Percentiles rank a stretch among this genome's conserved stretches.
Evolutionary conservation across 2,113 vertebrate genomes (phyloP).

Genomic region (Hippotragus niger): DNA sequence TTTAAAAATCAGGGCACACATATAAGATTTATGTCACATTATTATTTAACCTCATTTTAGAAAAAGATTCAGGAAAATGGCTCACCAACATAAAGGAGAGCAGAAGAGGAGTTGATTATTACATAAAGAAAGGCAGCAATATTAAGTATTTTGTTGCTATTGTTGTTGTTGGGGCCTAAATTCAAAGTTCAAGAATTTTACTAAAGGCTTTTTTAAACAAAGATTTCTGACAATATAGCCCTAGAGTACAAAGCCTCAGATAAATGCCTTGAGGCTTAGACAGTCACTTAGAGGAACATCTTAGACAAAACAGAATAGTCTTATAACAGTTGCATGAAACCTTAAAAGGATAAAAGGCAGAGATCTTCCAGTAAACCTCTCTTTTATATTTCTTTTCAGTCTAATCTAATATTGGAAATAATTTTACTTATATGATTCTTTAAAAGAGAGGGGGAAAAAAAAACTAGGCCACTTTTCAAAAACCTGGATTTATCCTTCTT

Average conservation of each 20-base stretch:
- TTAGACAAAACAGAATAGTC: conserved; percentile 40
- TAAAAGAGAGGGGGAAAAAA: not conserved
- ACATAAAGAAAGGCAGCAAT: not conserved
- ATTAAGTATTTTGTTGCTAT: not conserved
- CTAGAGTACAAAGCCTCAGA: not conserved
- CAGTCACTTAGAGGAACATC: conserved; percentile 46
- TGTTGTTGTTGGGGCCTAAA: conserved; percentile 5
- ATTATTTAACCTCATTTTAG: conserved; percentile 46
- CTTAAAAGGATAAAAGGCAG: conserved; percentile 34
- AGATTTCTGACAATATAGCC: not conserved
- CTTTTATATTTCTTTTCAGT: conserved; percentile 32
- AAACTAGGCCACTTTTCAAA: not conserved
- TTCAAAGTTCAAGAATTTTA: conserved; percentile 61
- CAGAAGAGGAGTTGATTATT: not conserved
- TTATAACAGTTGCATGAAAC: conserved; percentile 32
- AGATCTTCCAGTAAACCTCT: not conserved
- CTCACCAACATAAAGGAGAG: not conserved
- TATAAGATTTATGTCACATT: conserved; percentile 45
- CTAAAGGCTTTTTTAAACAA: conserved; percentile 47
- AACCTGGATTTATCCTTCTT: not conserved
- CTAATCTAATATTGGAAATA: conserved; percentile 39
- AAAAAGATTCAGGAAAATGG: conserved; percentile 32
- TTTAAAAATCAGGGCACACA: conserved; percentile 20
- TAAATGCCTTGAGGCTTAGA: conserved; percentile 28
- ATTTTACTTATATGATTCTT: not conserved